Base-by-base conservation (phyloP, 2,113 vertebrate genomes). In the Hemicordylus capensis region DNA sequence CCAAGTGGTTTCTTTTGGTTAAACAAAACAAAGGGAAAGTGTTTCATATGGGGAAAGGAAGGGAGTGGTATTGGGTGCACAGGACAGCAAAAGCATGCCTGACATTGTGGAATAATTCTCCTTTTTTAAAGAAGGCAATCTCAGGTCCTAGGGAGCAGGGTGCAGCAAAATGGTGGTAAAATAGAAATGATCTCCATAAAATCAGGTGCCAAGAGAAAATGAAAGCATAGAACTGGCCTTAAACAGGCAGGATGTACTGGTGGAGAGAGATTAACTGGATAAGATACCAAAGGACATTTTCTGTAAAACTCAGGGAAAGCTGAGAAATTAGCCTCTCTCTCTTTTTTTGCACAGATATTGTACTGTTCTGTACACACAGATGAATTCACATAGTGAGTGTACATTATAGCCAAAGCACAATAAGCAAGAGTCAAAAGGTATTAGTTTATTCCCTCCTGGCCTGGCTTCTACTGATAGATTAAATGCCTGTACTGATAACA, bases 71-170 rank as follows among this genome's bases (percentile, higher is more conserved):
- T 39, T 83, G 76, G 83, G 90, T 81, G 80, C 81, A 92, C 15
- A 75, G 93, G 93, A 90, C 28, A 93, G 94, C 90, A 72, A 78
- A 81, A 84, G 90, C 94, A 96, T 95, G 95, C 95, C 95, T 93
- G 89, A 93, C 44, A 88, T 75, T 75, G 76, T 74, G 88, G 85
- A 84, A 90, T 77, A 17, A 80, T 89, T 79, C 77, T 86, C 87
- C 3, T 88, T n/a, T 93, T 88, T 76, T 37, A 76, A 74, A 89
- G 80, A 90, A 66, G 83, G 70, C 89, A 61, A 48, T 89, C 92
- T 56, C 51, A 81, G 81, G 42, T 88, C 73, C 77, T 76, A 73
- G 59, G 59, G 67, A 1, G 28, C 67, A 80, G 82, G 92, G 83
- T 67, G 81, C 72, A 91, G 90, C 90, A 91, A 90, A 85, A 64